Evolutionary conservation across 2,113 vertebrate species (phyloP).

Genomic region (Madoqua kirkii): DNA sequence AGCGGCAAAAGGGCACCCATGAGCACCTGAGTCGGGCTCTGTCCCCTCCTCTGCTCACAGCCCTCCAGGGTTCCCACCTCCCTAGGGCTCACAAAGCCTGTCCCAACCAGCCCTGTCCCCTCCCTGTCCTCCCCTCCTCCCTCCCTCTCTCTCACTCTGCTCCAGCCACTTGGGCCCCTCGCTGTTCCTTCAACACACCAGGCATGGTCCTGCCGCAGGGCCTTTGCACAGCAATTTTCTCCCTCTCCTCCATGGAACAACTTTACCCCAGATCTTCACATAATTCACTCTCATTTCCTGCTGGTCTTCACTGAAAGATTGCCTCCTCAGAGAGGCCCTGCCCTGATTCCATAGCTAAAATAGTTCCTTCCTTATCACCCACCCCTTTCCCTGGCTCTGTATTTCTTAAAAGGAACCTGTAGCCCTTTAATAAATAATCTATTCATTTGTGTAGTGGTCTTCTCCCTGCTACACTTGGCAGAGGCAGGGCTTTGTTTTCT

Average conservation of each 20-base stretch:
- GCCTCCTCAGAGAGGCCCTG: background rate
- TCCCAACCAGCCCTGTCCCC: fast-evolving
- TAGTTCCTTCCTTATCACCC: background rate
- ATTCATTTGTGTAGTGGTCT: background rate
- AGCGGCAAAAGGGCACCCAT: background rate
- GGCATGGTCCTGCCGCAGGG: background rate
- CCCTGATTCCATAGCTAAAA: background rate
- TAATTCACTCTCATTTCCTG: background rate
- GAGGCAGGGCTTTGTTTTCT: background rate
- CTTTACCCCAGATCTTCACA: background rate
- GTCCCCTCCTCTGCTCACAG: background rate
- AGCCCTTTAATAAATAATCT: background rate
- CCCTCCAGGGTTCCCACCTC: background rate
- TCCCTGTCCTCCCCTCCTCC: background rate
- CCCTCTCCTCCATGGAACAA: too few relatives aligned
- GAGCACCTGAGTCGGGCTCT: background rate
- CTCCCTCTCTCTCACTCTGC: too few relatives aligned
- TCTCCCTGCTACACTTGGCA: fast-evolving
- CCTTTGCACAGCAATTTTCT: background rate
- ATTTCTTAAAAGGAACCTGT: background rate
- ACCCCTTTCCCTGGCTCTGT: background rate
- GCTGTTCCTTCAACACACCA: background rate
- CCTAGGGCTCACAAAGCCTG: background rate
- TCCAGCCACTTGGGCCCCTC: fast-evolving
- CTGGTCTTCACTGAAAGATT: background rate